Evolutionary conservation across 2,888 invertebrate species (phyloP).

Genomic region (Trissonchulus sp.): DNA sequence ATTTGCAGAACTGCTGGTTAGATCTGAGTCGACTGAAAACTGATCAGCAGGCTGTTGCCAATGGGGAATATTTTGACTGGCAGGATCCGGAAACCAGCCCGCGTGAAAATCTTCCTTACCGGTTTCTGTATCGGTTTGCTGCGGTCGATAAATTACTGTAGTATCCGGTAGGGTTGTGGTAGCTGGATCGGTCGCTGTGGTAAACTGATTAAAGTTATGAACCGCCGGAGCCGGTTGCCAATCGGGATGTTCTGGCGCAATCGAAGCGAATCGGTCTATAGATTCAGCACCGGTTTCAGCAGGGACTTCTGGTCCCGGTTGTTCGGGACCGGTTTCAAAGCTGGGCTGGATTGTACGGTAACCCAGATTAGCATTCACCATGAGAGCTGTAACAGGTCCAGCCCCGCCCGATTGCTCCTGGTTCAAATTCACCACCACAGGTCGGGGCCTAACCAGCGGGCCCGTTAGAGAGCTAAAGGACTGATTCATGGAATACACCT

Average conservation of each 20-base stretch:
- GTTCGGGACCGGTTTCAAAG: background rate
- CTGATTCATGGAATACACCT: slow-evolving; percentile 18
- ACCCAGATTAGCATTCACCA: background rate
- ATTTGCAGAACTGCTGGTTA: background rate
- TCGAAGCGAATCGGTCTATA: too few relatives aligned
- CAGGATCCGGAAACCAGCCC: background rate
- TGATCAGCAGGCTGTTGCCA: background rate
- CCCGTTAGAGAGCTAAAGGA: background rate
- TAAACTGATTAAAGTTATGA: too few relatives aligned
- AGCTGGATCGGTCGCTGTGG: too few relatives aligned
- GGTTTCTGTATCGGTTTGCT: background rate
- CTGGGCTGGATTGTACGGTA: background rate
- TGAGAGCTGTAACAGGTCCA: background rate
- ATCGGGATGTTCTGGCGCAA: background rate
- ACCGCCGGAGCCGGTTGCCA: background rate
- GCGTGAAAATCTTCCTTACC: background rate
- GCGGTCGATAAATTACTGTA: too few relatives aligned
- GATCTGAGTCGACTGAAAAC: background rate
- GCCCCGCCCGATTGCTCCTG: too few relatives aligned
- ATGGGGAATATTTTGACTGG: background rate
- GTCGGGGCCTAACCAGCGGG: background rate
- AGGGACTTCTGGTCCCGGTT: too few relatives aligned
- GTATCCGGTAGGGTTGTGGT: too few relatives aligned
- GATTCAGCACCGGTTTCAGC: too few relatives aligned
- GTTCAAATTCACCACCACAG: background rate